Base-by-base conservation (phyloP, 1,140 invertebrate genomes). In the Zaprionus davidi region DNA sequence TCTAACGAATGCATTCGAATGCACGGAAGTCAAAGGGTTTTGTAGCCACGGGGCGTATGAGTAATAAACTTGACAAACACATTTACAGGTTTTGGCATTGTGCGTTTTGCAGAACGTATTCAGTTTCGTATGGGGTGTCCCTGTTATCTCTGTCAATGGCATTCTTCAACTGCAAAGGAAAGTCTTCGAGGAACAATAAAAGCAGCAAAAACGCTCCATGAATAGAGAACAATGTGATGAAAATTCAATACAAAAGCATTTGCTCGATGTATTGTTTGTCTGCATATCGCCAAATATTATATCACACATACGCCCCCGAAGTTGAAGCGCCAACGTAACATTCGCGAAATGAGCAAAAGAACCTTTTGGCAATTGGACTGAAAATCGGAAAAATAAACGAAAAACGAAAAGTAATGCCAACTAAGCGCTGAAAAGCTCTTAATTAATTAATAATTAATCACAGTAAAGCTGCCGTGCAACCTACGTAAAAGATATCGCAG, bases 381-480 rank as follows among this genome's bases (percentile, higher is more conserved):
- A n/a, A 41, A 41, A 41, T 41, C 15, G 41, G 0, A 57, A 12
- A 66, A 28, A 62, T 22, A 22, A 58, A 34, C 3, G 38, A 62
- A 62, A 26, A 44, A 46, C 7, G 26, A 28, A 17, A 36, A 38
- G 3, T 58, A 67, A 67, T 58, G 34, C 15, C 24, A 70, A 38
- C 62, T 76, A 86, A 86, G 79, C 79, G 62, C 46, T 60, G 59
- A 71, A 79, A 90, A 90, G 85, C 85, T 76, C 67, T 77, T 90
- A 85, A 90, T 90, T 90, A 85, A 85, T 90, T 90, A 80, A 82
- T 81, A 90, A 90, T 90, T 85, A 85, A 79, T 82, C 85, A 81
- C 73, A 26, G 46, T 56, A 88, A 71, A 66, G 69, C 70, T 41
- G 51, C 49, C 71, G 12, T 46, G 55, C 63, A 69, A 55, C 59